Evolutionary conservation across 1,140 invertebrate genomes (phyloP), one percentile per base, ranked within the genome.

Genomic region (Thalassaphorura encarpata): DNA sequence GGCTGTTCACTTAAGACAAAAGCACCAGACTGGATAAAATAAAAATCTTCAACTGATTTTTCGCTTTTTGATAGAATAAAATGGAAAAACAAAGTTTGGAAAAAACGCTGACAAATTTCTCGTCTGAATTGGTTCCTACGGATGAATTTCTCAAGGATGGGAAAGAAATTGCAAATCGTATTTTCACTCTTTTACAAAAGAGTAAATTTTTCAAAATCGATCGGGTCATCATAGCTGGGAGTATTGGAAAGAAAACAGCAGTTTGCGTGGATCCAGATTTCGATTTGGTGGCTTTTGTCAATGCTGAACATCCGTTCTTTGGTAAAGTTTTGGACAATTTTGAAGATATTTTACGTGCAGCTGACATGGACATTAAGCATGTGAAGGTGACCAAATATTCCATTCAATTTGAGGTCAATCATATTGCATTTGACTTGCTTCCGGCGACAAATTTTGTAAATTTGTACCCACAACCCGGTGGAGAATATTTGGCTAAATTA

Each of bases 241-340:
- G 47, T 31, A 19, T 31, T 8, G 47, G 47, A 16, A 28, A 21
- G 16, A 31, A 28, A 19, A 49, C 47, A 15, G 5, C 47, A 11
- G 19, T 49, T 3, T 4, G 18, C 13, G 5, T 8, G n/a, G n/a
- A n/a, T 21, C 31, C 47, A 2, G 47, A 49, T 49, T 49, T 8
- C 24, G 47, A 49, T 31, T 26, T 13, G 15, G 47, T 49, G n/a
- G 24, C 31, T 4, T 49, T 49, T 33, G 47, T 49, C 5, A 49
- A 49, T 49, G 47, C 28, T 49, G 3, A 28, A 4, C 2, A 26
- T 15, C 27, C 27, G 28, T 15, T 8, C 2, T 18, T 49, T 16
- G 27, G 13, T 4, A 21, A 49, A 8, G 47, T 49, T 5, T 8
- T 49, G 6, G 19, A 49, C n/a, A 28, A 49, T 33, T 49, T 49